Base-by-base conservation (phyloP, 1,140 invertebrate species). In the Euura saliciscinereae region DNA sequence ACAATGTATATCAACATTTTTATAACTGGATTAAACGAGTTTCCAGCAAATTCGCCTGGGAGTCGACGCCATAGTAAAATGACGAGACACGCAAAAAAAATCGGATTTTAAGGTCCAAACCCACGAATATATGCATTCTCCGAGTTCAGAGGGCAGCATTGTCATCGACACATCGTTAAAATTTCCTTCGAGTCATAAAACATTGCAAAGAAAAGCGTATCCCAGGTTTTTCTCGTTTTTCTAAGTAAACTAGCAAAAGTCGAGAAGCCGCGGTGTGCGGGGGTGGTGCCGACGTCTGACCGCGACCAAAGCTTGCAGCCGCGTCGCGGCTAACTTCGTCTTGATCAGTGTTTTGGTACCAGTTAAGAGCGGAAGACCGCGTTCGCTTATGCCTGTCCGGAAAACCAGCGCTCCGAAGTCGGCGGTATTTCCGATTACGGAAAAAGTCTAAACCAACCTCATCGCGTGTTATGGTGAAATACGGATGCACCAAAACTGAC, bases 401-500 rank as follows among this genome's bases (percentile, higher is more conserved):
- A 11, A 59, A n/a, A 59, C 10, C 51, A 8, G 51, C 51, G 51
- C 51, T n/a, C 13, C 51, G 51, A 6, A n/a, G 51, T n/a, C 51
- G 51, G 10, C 13, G 51, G 5, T 28, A 28, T 28, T 28, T 28
- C 28, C 28, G 51, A 59, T 11, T 3, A 0, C 8, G 51, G 6
- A 59, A n/a, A 59, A 59, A n/a, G 13, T 11, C 10, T 4, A 59
- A 28, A 51, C 13, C 5, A 2, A 11, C 13, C 5, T 59, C 13
- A 72, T 45, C 28, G 65, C 45, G 68, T 42, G 68, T 44, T 66
- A 82, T 82, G 78, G 79, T 81, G 65, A 77, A 78, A 74, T 81
- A 77, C 77, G 80, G 77, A 46, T 81, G 79, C 71, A 66, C 75
- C 70, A 81, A 80, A 77, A 79, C 78, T 51, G 77, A 74, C 71